Base-by-base conservation (phyloP, 2,797 vertebrate species). In the Channallabes apus region DNA sequence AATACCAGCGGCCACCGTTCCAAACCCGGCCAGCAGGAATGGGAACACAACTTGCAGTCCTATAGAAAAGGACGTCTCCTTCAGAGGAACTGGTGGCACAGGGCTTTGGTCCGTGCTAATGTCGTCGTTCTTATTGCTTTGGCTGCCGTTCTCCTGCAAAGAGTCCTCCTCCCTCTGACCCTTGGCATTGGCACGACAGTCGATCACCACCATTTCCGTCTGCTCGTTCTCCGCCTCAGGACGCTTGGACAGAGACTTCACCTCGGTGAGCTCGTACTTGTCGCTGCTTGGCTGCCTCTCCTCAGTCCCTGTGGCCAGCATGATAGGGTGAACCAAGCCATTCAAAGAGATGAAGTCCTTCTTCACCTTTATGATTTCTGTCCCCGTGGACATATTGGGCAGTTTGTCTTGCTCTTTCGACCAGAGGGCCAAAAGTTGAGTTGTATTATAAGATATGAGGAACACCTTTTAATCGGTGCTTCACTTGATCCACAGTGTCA, bases 11-110 rank as follows among this genome's bases (percentile, higher is more conserved):
- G 97, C 98, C 73, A 98, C 98, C 0, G 97, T 99, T 90, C 98
- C 98, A 29, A 99, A 99, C 89, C 98, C 98, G 5, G 98, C 98
- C 96, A 99, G 95, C 90, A 99, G 96, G 95, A 99, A 99, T 6
- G 98, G 98, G 89, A 99, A 96, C 65, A 99, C 96, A 88, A 99
- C 98, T 93, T 99, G 98, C 89, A 99, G 95, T 59, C 98, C 98
- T 0, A 99, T 99, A 91, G 98, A 96, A 85, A 99, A 97, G 41
- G 98, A 97, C 2, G 97, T 98, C 93, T 99, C 98, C 91, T 99
- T 99, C 83, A 99, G 95, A 0, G 96, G 96, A 0, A 93, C 94
- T 12, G 96, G 90, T 9, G 96, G 95, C 81, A 96, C 96, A 0
- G 97, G 96, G 68, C 96, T 96, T 35, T 92, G 95, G 86, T 97